These are phyloP conservation scores for Netelia inedita DNA, from an alignment of 2,888 invertebrate genomes.

Conservation along the genomic window DNA sequence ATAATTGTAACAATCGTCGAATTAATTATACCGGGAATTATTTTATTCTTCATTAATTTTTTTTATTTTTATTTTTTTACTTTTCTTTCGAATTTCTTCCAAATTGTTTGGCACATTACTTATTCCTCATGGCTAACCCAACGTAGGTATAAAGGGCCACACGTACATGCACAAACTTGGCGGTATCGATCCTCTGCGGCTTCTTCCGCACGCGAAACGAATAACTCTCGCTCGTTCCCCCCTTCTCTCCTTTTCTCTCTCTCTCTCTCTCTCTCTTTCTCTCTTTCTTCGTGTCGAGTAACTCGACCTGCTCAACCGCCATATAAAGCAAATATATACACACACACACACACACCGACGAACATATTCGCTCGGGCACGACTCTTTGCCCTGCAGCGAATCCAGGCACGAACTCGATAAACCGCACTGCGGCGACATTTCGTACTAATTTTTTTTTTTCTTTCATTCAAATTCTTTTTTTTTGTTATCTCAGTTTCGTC, in stretches of 20 bases:
- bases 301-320: conserved; percentile 18
- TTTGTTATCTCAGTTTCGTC: conserved; percentile 9
- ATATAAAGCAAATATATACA: conserved; percentile 16
- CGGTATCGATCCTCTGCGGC: conserved; percentile 60
- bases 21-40: background rate
- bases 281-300: background rate
- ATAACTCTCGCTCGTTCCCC: conserved; percentile 48
- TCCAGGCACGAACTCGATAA: conserved; percentile 22
- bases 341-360: background rate
- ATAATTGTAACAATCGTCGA: too few relatives aligned
- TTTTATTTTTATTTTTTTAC: background rate
- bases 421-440: conserved; percentile 56
- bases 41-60: background rate
- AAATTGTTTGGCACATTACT: background rate
- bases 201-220: conserved; percentile 60
- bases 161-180: background rate
- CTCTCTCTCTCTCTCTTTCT: background rate
- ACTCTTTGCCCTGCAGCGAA: background rate
- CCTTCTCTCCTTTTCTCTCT: background rate
- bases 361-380: background rate
- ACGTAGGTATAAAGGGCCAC: background rate
- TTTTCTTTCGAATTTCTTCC: background rate
- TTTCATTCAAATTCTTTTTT: conserved; percentile 2
- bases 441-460: conserved; percentile 28
- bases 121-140: conserved; percentile 7